These are phyloP conservation scores for Corapipo altera DNA, from an alignment of 2,113 vertebrate species.

Conservation along the genomic window DNA sequence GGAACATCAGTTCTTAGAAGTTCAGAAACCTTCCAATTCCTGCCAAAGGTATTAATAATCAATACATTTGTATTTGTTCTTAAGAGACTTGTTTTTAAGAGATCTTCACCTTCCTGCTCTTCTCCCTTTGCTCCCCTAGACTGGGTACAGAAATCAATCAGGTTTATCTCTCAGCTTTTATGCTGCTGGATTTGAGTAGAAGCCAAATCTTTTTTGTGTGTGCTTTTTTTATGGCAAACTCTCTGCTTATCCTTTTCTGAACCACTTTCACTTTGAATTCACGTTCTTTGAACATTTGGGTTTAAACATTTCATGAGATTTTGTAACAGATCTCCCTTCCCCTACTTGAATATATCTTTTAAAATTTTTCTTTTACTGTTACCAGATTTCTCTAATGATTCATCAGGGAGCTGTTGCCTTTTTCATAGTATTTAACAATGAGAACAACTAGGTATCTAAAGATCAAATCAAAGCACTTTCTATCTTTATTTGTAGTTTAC, in stretches of 20 bases:
- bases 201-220: not conserved
- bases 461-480: not conserved
- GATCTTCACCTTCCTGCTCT: not conserved
- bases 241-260: not conserved
- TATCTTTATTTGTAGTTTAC: not conserved
- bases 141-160: not conserved
- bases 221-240: not conserved
- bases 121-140: not conserved
- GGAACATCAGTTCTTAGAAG: not conserved
- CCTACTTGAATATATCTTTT: not conserved
- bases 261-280: not conserved
- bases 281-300: not conserved
- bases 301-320: not conserved
- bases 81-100: not conserved
- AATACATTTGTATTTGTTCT: not conserved
- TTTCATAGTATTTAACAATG: not conserved
- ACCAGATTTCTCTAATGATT: not conserved
- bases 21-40: not conserved
- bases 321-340: not conserved
- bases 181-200: not conserved
- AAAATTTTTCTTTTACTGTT: not conserved
- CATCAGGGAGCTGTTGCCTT: not conserved
- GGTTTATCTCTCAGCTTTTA: not conserved
- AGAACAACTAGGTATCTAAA: not conserved
- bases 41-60: not conserved